These are phyloP conservation scores for Tenthredo notha DNA, from an alignment of 2,888 invertebrate species.

Conservation along the genomic window DNA sequence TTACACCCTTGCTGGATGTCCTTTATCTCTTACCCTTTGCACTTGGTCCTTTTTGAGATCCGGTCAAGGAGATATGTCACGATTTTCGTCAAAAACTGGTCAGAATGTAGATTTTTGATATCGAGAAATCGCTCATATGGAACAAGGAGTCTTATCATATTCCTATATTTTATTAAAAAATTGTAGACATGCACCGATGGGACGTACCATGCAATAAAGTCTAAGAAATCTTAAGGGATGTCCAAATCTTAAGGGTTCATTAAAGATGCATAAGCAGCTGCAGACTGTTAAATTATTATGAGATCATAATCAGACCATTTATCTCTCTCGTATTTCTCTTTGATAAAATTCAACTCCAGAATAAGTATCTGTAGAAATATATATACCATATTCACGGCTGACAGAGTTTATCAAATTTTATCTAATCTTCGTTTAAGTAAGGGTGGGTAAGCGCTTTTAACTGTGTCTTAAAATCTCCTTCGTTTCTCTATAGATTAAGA, in stretches of 20 bases:
- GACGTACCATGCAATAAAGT: background rate
- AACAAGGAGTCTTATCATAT: background rate
- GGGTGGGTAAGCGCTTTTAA: background rate
- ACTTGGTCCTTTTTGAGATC: background rate
- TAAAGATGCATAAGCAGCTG: background rate
- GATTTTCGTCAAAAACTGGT: background rate
- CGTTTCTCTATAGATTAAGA: background rate
- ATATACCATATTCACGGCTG: background rate
- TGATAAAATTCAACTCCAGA: background rate
- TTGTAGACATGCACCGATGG: background rate
- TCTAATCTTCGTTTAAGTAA: background rate
- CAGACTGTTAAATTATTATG: conserved; percentile 2
- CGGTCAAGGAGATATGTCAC: conserved; percentile 13
- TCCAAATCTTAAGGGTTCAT: background rate
- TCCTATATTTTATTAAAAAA: background rate
- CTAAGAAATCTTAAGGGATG: background rate
- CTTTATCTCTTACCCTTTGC: conserved; percentile 12
- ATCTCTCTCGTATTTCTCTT: background rate
- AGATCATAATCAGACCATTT: background rate
- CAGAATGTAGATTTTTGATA: background rate
- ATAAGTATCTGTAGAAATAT: background rate
- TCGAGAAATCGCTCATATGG: background rate
- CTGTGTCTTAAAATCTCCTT: background rate
- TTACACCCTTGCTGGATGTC: background rate
- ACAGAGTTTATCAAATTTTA: background rate